phyloP scores from a whole-genome alignment of 2,888 invertebrate genomes.

The Philopedon plagiatum region DNA sequence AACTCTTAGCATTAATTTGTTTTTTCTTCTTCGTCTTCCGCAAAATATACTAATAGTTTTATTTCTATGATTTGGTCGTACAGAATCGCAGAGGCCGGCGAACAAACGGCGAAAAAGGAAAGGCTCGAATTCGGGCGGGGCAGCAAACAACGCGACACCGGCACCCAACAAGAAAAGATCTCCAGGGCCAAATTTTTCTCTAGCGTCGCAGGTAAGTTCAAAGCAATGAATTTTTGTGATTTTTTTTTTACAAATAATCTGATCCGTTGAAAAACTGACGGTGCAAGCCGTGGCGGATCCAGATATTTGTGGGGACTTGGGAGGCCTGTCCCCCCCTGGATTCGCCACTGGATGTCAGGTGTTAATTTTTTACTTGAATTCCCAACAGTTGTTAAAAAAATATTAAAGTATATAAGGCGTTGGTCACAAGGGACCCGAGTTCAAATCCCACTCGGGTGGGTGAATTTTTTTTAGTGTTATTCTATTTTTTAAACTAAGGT shows the following conservation, averaged over 20 bases:
- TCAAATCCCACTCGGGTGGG: too few species aligned
- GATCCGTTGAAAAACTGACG: not conserved
- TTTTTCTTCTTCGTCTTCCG: not conserved
- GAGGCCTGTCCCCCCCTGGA: too few species aligned
- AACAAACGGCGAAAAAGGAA: constrained; percentile 98
- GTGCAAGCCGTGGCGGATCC: too few species aligned
- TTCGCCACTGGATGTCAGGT: too few species aligned
- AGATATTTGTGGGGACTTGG: too few species aligned
- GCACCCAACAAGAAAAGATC: constrained; percentile 95
- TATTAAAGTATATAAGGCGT: too few species aligned
- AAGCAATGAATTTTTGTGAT: not conserved
- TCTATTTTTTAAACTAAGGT: too few species aligned
- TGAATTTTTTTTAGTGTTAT: too few species aligned
- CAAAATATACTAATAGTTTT: constrained; percentile 47
- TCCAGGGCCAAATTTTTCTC: constrained; percentile 95
- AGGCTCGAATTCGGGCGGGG: constrained; percentile 89
- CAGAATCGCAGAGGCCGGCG: constrained; percentile 94
- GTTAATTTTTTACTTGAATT: too few species aligned
- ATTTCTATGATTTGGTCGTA: constrained; percentile 51
- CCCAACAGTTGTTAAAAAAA: too few species aligned
- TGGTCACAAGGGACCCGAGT: too few species aligned
- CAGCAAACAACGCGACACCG: constrained; percentile 86
- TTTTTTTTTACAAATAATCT: not conserved
- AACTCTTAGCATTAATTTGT: constrained; percentile 10
- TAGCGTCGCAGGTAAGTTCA: constrained; percentile 87